These are phyloP conservation scores for Medauroidea extradentata DNA, from an alignment of 1,140 invertebrate species.

Conservation along the genomic window DNA sequence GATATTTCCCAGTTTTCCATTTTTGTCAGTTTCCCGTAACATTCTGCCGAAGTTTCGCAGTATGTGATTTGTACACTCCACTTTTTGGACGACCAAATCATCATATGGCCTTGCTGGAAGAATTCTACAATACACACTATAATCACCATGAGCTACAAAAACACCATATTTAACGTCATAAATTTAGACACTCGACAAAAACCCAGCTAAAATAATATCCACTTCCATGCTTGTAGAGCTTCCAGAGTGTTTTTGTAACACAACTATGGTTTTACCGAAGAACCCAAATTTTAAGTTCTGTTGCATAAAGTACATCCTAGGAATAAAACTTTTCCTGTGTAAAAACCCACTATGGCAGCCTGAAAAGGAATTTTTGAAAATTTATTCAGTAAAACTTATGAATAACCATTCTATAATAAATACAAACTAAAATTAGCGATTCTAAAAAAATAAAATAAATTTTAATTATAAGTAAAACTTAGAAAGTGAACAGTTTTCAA, in stretches of 20 bases:
- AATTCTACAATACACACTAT: constrained; percentile 10
- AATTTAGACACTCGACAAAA: neutral
- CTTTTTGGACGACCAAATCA: neutral
- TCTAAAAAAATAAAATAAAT: too few relatives aligned
- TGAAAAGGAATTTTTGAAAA: constrained; percentile 1
- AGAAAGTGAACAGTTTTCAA: too few relatives aligned
- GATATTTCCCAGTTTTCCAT: neutral
- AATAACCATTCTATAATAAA: too few relatives aligned
- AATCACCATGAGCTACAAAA: too few relatives aligned
- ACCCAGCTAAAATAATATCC: neutral
- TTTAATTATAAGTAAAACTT: too few relatives aligned
- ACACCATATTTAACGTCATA: constrained; percentile 7
- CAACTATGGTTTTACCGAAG: neutral
- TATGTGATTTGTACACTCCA: neutral
- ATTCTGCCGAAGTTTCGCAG: neutral
- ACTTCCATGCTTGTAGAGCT: constrained; percentile 10
- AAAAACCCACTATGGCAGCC: constrained; percentile 27
- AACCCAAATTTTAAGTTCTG: constrained; percentile 7
- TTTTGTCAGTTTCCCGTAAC: neutral
- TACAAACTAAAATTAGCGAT: too few relatives aligned
- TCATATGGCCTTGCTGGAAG: neutral
- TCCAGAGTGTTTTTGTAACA: constrained; percentile 2
- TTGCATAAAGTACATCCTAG: constrained; percentile 26
- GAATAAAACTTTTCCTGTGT: constrained; percentile 25
- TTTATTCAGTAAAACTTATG: too few relatives aligned